Conservation (phyloP, 2,888 invertebrate genomes). For the Subacronicta megacephala region DNA sequence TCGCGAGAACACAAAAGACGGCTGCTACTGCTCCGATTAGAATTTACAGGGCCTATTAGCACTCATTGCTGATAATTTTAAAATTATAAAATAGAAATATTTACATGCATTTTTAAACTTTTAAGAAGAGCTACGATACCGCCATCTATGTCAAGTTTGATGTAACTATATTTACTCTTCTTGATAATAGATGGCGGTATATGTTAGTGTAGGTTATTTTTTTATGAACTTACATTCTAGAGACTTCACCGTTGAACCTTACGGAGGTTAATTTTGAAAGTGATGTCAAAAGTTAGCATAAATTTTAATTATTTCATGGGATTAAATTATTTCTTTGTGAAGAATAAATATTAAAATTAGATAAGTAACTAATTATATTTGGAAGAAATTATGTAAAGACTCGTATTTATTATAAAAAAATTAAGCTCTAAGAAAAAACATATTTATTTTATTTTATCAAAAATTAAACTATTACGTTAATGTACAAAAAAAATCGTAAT, state of each 20-base stretch:
- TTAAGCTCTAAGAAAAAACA: slow-evolving; percentile 11
- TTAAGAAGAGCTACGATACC: slow-evolving; percentile 24
- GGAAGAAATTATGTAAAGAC: slow-evolving; percentile 32
- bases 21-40: slow-evolving; percentile 94
- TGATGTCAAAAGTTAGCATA: too few species aligned
- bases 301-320: too few species aligned
- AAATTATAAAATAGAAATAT: slow-evolving; percentile 2
- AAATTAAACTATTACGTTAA: not conserved
- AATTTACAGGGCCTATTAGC: not conserved
- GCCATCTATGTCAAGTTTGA: slow-evolving; percentile 35
- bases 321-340: not conserved
- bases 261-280: too few species aligned
- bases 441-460: slow-evolving; percentile 41
- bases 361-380: too few species aligned
- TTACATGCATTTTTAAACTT: slow-evolving; percentile 53
- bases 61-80: not conserved
- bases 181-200: slow-evolving; percentile 26
- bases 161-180: slow-evolving; percentile 1
- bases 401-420: slow-evolving; percentile 44
- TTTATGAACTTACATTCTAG: too few species aligned
- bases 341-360: slow-evolving; percentile 43
- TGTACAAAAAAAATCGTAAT: slow-evolving; percentile 38
- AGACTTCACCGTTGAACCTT: too few species aligned
- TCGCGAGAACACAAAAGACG: slow-evolving; percentile 93
- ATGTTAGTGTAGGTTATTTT: slow-evolving; percentile 1